Conservation (phyloP, 2,113 vertebrate genomes). For the Syngnathus floridae region DNA sequence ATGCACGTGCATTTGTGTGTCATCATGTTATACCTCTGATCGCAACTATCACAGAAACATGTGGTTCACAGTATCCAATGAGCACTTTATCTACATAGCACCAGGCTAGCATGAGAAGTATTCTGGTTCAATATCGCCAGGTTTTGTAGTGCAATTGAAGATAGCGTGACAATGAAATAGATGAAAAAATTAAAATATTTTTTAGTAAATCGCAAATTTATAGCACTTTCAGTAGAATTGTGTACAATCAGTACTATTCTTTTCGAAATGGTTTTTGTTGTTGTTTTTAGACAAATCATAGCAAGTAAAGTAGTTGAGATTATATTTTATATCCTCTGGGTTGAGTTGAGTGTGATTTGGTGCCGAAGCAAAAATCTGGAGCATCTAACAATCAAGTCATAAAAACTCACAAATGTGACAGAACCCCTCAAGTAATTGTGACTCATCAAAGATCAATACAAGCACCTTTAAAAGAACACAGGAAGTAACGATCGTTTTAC, state of each 20-base stretch:
- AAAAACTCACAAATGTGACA: background rate
- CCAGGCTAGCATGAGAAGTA: slow-evolving; percentile 15
- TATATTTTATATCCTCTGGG: background rate
- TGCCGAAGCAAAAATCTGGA: background rate
- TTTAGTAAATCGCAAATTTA: background rate
- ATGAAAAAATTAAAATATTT: background rate
- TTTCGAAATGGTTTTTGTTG: background rate
- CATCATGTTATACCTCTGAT: background rate
- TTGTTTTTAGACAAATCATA: background rate
- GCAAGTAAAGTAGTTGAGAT: background rate
- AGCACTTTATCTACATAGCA: slow-evolving; percentile 4
- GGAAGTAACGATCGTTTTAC: background rate
- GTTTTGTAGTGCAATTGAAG: slow-evolving; percentile 22
- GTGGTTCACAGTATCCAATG: background rate
- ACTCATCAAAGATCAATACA: slow-evolving; percentile 1
- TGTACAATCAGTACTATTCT: background rate
- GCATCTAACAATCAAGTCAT: background rate
- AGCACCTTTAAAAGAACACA: background rate
- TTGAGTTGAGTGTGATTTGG: background rate
- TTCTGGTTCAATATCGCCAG: slow-evolving; percentile 22
- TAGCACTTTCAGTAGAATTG: background rate
- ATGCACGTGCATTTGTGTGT: background rate
- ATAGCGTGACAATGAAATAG: slow-evolving; percentile 6
- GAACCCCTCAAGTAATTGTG: background rate
- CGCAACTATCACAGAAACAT: background rate